Base-by-base conservation (phyloP, 1,140 invertebrate species). In the Trichonephila clavipes region DNA sequence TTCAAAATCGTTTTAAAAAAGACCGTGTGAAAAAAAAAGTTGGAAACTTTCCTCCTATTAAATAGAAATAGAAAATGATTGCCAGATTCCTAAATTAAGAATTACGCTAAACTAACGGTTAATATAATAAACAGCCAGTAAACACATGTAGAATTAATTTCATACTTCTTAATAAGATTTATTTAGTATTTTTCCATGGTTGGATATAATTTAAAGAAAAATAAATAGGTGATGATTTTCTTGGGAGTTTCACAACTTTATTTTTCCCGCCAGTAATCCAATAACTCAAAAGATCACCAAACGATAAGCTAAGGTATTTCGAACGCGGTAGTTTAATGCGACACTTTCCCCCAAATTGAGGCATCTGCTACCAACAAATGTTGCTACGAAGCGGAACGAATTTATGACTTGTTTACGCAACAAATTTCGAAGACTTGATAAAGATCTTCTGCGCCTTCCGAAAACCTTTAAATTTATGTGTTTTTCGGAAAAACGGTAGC, bases 351-450 rank as follows among this genome's bases (percentile, higher is more conserved):
- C 69, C 28, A 77, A 77, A 77, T 77, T 77, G 72, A 77, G 72
- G 28, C 34, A 77, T 77, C 72, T 77, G 72, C 10, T 51, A 2
- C 34, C 14, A 34, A 34, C 34, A 28, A 77, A 77, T 34, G 72
- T 16, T 77, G 24, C 12, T 69, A 14, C 10, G 24, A 24, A 14
- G 66, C 66, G 66, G 72, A 77, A 77, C 72, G 34, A 77, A 77
- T 77, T 77, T 77, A 77, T 40, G 28, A 34, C 72, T 77, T 77
- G 72, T 77, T 77, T 77, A 77, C 72, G 34, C 72, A 77, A 77
- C 72, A 77, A 77, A 77, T 77, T 77, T 77, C 72, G 18, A 40
- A 77, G 34, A 24, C 28, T 10, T 34, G 72, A 77, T 77, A 77
- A 77, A 40, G 18, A 77, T 77, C 72, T 77, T 77, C 16, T 19